These are phyloP conservation scores for Xenops minutus DNA, from an alignment of 2,797 vertebrate genomes.

Conservation along the genomic window DNA sequence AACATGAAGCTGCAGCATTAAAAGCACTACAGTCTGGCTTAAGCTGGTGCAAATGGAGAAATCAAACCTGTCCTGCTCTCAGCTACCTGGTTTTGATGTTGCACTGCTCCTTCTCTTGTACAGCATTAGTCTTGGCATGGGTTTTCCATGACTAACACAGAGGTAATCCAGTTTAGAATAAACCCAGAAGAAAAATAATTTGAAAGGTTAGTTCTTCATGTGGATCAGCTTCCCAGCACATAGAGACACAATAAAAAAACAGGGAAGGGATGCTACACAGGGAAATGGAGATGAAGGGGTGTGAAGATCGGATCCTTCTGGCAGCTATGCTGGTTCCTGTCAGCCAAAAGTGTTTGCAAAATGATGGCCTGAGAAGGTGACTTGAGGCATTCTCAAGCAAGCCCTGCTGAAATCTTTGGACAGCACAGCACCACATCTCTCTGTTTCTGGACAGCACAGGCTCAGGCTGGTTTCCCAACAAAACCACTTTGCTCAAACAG, in stretches of 20 bases:
- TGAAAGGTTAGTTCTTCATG: background rate
- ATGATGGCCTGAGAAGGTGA: background rate
- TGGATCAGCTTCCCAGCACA: background rate
- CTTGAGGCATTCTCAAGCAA: background rate
- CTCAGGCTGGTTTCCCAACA: background rate
- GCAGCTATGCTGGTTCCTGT: background rate
- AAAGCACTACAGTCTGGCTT: background rate
- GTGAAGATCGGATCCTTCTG: background rate
- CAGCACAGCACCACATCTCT: rapidly evolving
- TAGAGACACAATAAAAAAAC: background rate
- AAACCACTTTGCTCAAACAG: background rate
- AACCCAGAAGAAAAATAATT: background rate
- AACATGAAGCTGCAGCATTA: background rate
- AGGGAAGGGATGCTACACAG: background rate
- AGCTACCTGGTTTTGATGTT: background rate
- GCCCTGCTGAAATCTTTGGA: background rate
- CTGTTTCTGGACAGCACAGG: background rate
- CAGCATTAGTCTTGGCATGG: background rate
- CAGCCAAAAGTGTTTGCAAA: background rate
- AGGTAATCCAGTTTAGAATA: background rate
- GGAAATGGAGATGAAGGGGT: background rate
- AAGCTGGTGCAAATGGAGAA: background rate
- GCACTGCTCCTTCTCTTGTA: background rate
- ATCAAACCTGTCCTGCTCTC: background rate
- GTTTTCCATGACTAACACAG: background rate